Evolutionary conservation across 2,113 vertebrate species (phyloP).

Genomic region (pig (Sus scrofa)): T2T-Sscrofa CM000829.6:41101501-41102000

Average conservation of each 20-base stretch:
- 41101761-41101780: background rate
- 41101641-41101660: background rate
- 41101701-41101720: background rate
- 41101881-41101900: too few species aligned
- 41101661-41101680: background rate
- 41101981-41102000: too few species aligned
- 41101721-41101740: slow-evolving; percentile 3
- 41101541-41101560: background rate
- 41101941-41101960: too few species aligned
- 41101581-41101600: background rate
- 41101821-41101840: too few species aligned
- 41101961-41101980: too few species aligned
- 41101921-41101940: too few species aligned
- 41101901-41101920: too few species aligned
- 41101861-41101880: too few species aligned
- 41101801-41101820: background rate
- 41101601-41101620: background rate
- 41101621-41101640: slow-evolving; percentile 20
- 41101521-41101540: background rate
- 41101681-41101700: background rate
- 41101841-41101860: too few species aligned
- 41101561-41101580: background rate
- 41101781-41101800: background rate
- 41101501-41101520: background rate
- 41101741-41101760: background rate